These are phyloP conservation scores for Copsychus sechellarum DNA, from an alignment of 2,113 vertebrate species.

Conservation along the genomic window DNA sequence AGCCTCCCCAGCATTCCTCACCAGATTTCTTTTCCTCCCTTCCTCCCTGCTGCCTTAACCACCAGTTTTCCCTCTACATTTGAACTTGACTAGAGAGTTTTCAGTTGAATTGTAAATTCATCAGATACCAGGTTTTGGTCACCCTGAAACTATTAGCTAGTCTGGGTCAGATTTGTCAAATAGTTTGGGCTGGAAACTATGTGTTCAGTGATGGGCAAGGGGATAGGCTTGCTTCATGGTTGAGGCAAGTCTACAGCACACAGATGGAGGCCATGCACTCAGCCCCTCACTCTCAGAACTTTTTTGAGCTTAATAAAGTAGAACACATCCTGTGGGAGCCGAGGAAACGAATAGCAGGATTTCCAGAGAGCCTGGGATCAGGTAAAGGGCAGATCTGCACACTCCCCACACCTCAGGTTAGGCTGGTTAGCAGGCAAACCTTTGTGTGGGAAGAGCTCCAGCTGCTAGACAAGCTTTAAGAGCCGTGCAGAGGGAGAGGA, in stretches of 20 bases:
- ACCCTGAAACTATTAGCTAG: slow-evolving; percentile 23
- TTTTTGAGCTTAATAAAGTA: background rate
- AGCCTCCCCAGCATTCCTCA: background rate
- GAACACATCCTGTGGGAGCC: background rate
- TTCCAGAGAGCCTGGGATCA: background rate
- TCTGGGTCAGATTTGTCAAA: slow-evolving; percentile 6
- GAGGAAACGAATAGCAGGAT: background rate
- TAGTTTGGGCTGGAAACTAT: slow-evolving; percentile 12
- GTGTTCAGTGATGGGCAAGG: background rate
- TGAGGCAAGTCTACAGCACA: background rate
- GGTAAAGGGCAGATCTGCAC: background rate
- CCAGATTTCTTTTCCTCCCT: background rate
- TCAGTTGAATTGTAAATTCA: background rate
- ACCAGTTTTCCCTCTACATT: background rate
- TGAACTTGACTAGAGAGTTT: slow-evolving; percentile 2
- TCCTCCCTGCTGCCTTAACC: slow-evolving; percentile 8
- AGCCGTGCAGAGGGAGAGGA: background rate
- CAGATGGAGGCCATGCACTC: background rate
- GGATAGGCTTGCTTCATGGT: background rate
- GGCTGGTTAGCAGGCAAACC: background rate
- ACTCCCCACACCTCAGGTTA: background rate
- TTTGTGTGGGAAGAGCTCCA: background rate
- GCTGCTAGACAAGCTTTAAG: background rate
- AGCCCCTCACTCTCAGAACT: background rate
- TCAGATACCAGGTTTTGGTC: background rate